Base-by-base conservation (phyloP, 2,888 invertebrate genomes). In the Stenolophus ochropezus region DNA sequence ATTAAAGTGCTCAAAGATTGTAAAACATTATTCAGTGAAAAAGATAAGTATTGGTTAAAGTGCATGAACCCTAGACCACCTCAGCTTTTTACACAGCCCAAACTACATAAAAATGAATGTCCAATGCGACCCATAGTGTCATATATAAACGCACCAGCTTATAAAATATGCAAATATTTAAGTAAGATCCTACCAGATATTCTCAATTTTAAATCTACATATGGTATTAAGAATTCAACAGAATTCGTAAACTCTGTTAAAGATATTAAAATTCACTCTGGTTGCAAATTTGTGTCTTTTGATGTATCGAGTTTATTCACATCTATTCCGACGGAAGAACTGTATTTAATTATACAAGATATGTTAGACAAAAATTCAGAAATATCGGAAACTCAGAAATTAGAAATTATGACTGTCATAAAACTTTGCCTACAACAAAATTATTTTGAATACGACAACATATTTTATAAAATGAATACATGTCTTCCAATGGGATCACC, bases 1-100 rank as follows among this genome's bases (percentile, higher is more conserved):
- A 47, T 18, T 21, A 73, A 14, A 5, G 16, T 73, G 8, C 21
- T 73, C 6, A 73, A 73, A 20, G 73, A 73, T n/a, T 73, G 47
- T n/a, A 20, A 42, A 73, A 18, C 42, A 20, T 42, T 73, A 16
- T 56, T 76, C n/a, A 56, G 33, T 33, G 21, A 76, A 1, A 33
- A 1, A 2, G 76, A 76, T 23, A 76, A 2, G 27, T 58, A 58
- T 33, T 3, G 16, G 4, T 25, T 76, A 20, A 76, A 76, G 49
- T 58, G 58, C 20, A 76, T 76, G 76, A 58, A 76, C 20, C 76
- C 76, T 1, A 56, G 49, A 33, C 33, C 33, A n/a, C 76, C 76
- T 1, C 56, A 58, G 27, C 18, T 76, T n/a, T 76, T 42, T 25
- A 25, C 75, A 5, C 16, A 53, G 11, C 75, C 75, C 5, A 76